Evolutionary conservation across 1,140 invertebrate species (phyloP).

Genomic region (Aplysia californica): DNA sequence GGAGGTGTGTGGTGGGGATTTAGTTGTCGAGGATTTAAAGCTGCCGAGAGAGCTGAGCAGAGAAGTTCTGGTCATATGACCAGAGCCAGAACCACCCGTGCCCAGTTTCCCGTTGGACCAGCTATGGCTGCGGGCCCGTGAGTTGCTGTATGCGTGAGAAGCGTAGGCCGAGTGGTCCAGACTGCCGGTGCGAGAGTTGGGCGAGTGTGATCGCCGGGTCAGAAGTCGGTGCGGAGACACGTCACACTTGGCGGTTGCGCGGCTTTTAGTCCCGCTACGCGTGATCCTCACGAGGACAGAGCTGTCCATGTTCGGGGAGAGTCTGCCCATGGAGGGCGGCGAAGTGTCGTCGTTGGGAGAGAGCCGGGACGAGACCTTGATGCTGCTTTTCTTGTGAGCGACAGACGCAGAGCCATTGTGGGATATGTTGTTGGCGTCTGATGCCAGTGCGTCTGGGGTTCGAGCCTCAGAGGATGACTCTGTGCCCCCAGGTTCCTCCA

Average conservation of each 20-base stretch:
- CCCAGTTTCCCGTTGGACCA: conserved; percentile 8
- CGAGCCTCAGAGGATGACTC: neutral
- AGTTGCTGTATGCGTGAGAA: too few relatives aligned
- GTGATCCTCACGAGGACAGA: neutral
- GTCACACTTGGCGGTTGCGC: neutral
- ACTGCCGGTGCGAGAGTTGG: neutral
- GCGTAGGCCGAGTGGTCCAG: neutral
- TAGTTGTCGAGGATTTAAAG: neutral
- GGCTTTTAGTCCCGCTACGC: neutral
- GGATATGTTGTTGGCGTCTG: neutral
- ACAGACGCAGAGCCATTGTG: neutral
- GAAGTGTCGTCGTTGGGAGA: neutral
- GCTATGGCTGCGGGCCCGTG: neutral
- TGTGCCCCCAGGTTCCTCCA: neutral
- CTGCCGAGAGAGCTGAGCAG: neutral
- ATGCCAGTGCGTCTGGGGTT: neutral
- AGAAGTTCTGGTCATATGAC: neutral
- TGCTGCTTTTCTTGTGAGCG: neutral
- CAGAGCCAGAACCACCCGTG: neutral
- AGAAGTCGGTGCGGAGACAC: conserved; percentile 10
- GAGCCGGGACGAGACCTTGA: neutral
- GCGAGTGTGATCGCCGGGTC: neutral
- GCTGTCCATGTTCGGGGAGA: conserved; percentile 3
- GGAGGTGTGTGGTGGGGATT: neutral
- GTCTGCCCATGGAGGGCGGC: neutral